A percentile compares a stretch with the other conserved stretches of the same genome.
phyloP scores from a whole-genome alignment of 1,140 invertebrate species.

The Bombus vancouverensis region DNA sequence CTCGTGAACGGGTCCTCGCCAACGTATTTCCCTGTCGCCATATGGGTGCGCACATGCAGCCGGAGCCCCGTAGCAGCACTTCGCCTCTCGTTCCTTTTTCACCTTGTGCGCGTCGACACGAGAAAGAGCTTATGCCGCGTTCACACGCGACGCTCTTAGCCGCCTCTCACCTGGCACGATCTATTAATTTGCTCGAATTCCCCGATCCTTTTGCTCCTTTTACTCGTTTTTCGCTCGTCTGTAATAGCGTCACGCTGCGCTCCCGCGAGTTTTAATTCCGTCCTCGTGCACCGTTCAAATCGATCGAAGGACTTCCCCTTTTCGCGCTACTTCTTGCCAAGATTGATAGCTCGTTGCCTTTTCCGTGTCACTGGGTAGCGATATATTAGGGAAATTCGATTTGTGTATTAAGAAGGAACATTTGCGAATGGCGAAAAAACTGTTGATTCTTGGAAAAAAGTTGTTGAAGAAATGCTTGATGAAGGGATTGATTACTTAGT shows the following conservation, averaged over 20 bases:
- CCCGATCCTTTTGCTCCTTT: background rate
- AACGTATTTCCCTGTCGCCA: background rate
- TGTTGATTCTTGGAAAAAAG: too few relatives aligned
- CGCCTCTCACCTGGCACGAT: constrained; percentile 25
- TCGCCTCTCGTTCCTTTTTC: constrained; percentile 57
- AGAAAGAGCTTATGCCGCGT: constrained; percentile 66
- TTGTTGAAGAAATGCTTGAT: too few relatives aligned
- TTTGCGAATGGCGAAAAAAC: too few relatives aligned
- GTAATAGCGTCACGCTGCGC: background rate
- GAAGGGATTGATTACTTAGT: too few relatives aligned
- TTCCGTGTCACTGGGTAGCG: background rate
- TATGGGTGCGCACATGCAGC: constrained; percentile 6
- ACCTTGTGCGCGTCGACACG: constrained; percentile 60
- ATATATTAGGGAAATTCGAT: too few relatives aligned
- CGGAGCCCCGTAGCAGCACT: constrained; percentile 7
- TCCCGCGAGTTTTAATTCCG: constrained; percentile 13
- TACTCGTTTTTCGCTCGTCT: background rate
- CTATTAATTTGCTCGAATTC: constrained; percentile 63
- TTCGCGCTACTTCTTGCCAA: background rate
- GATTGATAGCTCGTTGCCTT: background rate
- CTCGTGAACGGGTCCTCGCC: constrained; percentile 36
- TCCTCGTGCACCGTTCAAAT: background rate
- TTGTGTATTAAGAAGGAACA: too few relatives aligned
- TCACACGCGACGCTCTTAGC: constrained; percentile 53
- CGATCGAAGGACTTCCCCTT: background rate